These are phyloP conservation scores for Eolophus roseicapilla DNA, from an alignment of 2,113 vertebrate species.

Conservation along the genomic window DNA sequence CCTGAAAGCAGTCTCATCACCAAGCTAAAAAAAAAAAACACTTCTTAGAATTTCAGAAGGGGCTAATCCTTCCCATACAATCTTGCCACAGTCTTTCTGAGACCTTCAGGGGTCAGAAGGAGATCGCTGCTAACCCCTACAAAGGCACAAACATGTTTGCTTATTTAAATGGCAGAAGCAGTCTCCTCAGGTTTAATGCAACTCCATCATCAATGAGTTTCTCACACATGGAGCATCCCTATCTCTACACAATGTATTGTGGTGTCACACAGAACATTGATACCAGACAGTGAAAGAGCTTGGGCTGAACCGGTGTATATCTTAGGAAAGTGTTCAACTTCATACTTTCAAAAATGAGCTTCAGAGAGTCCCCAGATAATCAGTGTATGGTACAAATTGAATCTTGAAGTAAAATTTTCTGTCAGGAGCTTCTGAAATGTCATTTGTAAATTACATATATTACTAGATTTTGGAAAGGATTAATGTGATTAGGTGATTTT, in stretches of 20 bases:
- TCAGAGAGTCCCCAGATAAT: neutral
- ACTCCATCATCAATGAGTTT: neutral
- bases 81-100: neutral
- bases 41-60: neutral
- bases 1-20: neutral
- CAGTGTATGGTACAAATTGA: neutral
- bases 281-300: neutral
- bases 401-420: neutral
- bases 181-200: neutral
- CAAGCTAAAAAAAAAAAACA: neutral
- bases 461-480: neutral
- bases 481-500: neutral
- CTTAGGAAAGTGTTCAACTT: neutral
- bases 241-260: neutral
- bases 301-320: neutral
- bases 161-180: neutral
- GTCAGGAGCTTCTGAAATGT: neutral
- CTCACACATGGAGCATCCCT: neutral
- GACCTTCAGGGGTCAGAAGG: neutral
- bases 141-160: neutral
- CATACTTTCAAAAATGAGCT: neutral
- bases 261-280: rapidly evolving
- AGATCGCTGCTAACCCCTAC: neutral
- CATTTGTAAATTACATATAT: neutral
- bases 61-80: neutral